phyloP scores from a whole-genome alignment of 2,797 vertebrate genomes.

The Mormyrus proboscirostris region DNA sequence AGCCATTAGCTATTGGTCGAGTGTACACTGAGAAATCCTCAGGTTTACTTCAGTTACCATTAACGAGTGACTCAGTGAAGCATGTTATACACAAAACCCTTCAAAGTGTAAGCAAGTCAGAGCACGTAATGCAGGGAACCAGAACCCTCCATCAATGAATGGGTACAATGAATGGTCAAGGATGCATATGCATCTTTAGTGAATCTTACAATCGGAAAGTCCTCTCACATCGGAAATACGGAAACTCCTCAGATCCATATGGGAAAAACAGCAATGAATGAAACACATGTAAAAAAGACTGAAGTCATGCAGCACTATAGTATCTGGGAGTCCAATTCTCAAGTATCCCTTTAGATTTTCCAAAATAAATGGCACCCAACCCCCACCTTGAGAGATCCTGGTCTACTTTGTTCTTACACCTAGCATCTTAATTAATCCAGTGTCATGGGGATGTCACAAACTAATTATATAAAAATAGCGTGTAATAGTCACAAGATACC shows the following conservation, averaged over 20 bases:
- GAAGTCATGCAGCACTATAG: background rate
- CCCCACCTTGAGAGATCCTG: background rate
- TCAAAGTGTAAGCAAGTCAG: background rate
- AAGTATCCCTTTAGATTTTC: background rate
- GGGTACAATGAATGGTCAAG: background rate
- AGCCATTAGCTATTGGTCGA: background rate
- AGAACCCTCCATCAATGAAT: background rate
- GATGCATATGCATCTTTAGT: background rate
- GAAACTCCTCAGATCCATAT: background rate
- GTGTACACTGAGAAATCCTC: background rate
- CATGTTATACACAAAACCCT: background rate
- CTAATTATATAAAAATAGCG: background rate
- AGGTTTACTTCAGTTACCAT: background rate
- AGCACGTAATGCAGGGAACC: background rate
- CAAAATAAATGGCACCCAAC: background rate
- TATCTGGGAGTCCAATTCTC: background rate
- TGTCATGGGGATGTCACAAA: background rate
- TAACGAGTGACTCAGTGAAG: background rate
- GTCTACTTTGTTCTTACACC: background rate
- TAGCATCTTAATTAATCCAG: background rate
- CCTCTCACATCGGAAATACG: background rate
- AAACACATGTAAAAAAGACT: background rate
- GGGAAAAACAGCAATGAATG: background rate
- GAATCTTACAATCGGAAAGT: background rate
- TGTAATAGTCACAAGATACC: constrained; percentile 1